Evolutionary conservation across 2,113 vertebrate genomes (phyloP).

Genomic region (Myrmecophaga tridactyla): DNA sequence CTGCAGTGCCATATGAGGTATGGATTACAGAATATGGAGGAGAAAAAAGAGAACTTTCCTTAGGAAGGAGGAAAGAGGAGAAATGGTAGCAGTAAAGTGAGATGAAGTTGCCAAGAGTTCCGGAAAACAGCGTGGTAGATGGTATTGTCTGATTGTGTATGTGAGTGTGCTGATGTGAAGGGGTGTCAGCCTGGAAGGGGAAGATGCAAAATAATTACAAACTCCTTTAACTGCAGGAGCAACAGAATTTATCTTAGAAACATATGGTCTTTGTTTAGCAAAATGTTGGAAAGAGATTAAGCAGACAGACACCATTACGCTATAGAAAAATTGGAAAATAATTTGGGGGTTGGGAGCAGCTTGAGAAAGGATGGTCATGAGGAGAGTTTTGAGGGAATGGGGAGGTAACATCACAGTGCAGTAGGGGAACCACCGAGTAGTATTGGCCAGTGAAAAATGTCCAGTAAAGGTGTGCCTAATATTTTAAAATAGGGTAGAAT

Average conservation of each 20-base stretch:
- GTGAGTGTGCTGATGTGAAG: not conserved
- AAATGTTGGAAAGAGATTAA: not conserved
- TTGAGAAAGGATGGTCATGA: not conserved
- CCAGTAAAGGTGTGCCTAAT: too few relatives aligned
- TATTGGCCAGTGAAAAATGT: not conserved
- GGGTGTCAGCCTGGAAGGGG: not conserved
- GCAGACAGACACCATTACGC: not conserved
- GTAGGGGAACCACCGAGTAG: not conserved
- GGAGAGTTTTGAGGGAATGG: not conserved
- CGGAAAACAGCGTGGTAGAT: not conserved
- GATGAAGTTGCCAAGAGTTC: not conserved
- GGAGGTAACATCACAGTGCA: not conserved
- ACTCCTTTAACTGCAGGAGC: not conserved
- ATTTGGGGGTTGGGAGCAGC: not conserved
- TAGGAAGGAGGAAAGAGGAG: not conserved
- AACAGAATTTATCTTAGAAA: conserved; percentile 1
- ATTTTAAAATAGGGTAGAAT: not conserved
- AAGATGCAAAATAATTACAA: not conserved
- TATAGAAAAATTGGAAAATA: not conserved
- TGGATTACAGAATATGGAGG: not conserved
- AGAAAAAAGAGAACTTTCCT: not conserved
- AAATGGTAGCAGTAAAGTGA: not conserved
- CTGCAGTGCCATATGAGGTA: not conserved
- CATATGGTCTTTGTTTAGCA: not conserved
- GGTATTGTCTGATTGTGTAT: not conserved